Base-by-base conservation (phyloP, 2,888 invertebrate species). In the Yponomeuta malinellus region DNA sequence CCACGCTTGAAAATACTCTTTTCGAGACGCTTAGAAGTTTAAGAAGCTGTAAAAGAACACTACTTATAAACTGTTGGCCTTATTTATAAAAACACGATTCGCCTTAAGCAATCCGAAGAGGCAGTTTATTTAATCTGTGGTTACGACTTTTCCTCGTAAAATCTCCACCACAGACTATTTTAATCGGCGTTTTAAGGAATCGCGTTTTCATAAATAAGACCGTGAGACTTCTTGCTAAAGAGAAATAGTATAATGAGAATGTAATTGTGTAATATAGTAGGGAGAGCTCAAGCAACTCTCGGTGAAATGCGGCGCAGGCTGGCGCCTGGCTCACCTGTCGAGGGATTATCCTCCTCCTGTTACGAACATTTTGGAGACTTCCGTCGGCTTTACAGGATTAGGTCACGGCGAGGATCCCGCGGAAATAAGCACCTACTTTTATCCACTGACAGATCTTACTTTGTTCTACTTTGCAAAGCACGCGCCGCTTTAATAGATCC, bases 381-480 rank as follows among this genome's bases (percentile, higher is more conserved):
- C n/a, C 31, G 67, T 9, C 67, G 67, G 81, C 78, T 83, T 82
- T 82, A 77, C 74, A 75, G 81, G 82, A 82, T 86, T 83, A 84
- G 71, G 71, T 72, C 72, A 72, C 75, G 74, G 76, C 74, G 76
- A 78, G 74, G 48, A 78, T 78, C 77, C 77, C 76, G 75, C 74
- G 76, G 75, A 78, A 80, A 80, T 80, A 81, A 78, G 80, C 78
- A 79, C 78, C 78, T 78, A 76, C 77, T 77, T 79, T 83, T 81
- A 83, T 83, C 81, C 77, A 81, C 78, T 77, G 78, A 78, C 80
- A 79, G 76, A 76, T 77, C 78, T 78, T 68, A 68, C 77, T 80
- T 79, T 82, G 79, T 81, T 82, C 78, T 78, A 76, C 77, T 80
- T 80, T 77, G 69, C 68, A 75, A 78, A 80, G 82, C 81, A 79